Evolutionary conservation across 2,113 vertebrate species (phyloP).

Genomic region (Pelodiscus sinensis): DNA sequence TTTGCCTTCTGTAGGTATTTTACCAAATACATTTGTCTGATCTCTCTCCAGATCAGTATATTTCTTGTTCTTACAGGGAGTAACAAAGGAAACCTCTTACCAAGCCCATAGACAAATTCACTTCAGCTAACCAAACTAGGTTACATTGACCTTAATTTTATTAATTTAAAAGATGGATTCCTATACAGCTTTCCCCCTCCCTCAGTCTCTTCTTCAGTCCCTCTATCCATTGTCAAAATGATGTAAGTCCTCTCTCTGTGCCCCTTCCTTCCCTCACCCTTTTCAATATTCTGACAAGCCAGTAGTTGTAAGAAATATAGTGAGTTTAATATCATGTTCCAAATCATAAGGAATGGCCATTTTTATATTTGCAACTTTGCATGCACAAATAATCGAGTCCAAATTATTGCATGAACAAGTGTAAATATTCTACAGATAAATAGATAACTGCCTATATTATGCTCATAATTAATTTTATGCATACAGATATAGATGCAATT

Average conservation of each 20-base stretch:
- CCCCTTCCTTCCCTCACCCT: not conserved
- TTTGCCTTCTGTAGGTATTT: not conserved
- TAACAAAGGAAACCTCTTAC: not conserved
- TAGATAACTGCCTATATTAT: constrained; percentile 62
- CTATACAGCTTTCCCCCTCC: not conserved
- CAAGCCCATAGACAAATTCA: not conserved
- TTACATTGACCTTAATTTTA: constrained; percentile 13
- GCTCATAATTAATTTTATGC: constrained; percentile 32
- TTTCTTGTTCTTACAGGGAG: not conserved
- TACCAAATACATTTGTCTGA: not conserved
- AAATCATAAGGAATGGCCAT: constrained; percentile 41
- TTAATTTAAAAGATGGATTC: not conserved
- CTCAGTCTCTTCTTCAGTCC: too few relatives aligned
- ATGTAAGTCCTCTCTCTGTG: too few relatives aligned
- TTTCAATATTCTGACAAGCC: constrained; percentile 45
- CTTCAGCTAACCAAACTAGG: not conserved
- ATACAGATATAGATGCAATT: constrained; percentile 45
- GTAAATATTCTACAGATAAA: constrained; percentile 55
- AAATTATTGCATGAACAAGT: constrained; percentile 47
- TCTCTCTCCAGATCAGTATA: not conserved
- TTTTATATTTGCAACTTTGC: constrained; percentile 41
- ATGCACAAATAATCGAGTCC: constrained; percentile 54
- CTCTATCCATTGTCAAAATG: too few relatives aligned
- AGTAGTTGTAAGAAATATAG: constrained; percentile 37
- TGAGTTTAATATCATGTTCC: constrained; percentile 48